Evolutionary conservation across 2,113 vertebrate genomes (phyloP).

Genomic region (Crypturellus undulatus): DNA sequence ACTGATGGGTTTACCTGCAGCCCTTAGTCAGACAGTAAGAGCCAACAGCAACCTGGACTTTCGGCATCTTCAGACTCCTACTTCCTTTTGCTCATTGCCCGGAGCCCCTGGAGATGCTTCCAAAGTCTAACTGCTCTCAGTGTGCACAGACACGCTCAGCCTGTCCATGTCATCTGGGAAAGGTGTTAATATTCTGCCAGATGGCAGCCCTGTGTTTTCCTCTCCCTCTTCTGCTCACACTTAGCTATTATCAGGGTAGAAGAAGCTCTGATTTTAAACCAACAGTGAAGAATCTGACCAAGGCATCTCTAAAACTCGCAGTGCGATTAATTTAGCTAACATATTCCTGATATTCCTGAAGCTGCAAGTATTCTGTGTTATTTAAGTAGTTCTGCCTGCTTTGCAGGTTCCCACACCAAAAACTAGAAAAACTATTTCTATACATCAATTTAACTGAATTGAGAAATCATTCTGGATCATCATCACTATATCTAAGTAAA

Average conservation of each 20-base stretch:
- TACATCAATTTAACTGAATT: not conserved
- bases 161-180: not conserved
- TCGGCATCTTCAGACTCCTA: constrained; percentile 25
- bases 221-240: not conserved
- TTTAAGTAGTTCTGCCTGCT: not conserved
- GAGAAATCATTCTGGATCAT: not conserved
- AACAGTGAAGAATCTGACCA: constrained; percentile 11
- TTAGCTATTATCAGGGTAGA: not conserved
- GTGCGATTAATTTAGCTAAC: not conserved
- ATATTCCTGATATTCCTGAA: not conserved
- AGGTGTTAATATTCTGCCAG: constrained; percentile 61
- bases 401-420: not conserved
- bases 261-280: constrained; percentile 45
- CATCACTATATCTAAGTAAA: not conserved
- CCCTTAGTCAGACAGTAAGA: constrained; percentile 25
- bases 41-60: constrained; percentile 35
- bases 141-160: not conserved
- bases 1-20: constrained; percentile 68
- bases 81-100: constrained; percentile 51
- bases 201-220: constrained; percentile 9
- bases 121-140: not conserved
- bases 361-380: not conserved
- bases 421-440: not conserved
- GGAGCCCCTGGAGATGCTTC: constrained; percentile 41
- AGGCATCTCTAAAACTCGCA: not conserved